These are phyloP conservation scores for Phocides pigmalion DNA, from an alignment of 1,140 invertebrate species.

Conservation along the genomic window DNA sequence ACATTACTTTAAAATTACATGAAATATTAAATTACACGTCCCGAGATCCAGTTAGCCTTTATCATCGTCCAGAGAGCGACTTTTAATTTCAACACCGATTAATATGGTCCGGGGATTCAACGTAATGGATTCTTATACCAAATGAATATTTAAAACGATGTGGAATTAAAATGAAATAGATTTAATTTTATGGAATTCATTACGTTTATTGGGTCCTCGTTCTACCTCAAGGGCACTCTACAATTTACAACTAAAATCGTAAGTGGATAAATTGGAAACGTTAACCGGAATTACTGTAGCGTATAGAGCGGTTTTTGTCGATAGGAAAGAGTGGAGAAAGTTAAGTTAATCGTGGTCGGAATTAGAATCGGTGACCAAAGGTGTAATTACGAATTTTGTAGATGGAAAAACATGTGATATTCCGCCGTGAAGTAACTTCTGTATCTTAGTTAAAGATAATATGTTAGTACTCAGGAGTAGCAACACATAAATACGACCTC, in stretches of 20 bases:
- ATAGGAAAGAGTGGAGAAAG: too few species aligned
- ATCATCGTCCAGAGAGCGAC: conserved; percentile 26
- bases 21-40: not conserved
- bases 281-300: conserved; percentile 1
- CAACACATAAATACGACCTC: too few species aligned
- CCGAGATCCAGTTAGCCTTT: not conserved
- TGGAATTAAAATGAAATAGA: conserved; percentile 57
- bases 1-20: too few species aligned
- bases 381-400: too few species aligned
- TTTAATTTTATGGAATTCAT: conserved; percentile 48
- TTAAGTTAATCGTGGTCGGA: too few species aligned
- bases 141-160: conserved; percentile 53
- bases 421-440: too few species aligned
- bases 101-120: conserved; percentile 31
- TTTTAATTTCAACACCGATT: conserved; percentile 43
- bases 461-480: too few species aligned
- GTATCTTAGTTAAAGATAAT: too few species aligned
- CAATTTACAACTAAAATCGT: conserved; percentile 18
- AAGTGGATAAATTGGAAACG: not conserved
- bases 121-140: conserved; percentile 49
- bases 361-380: too few species aligned
- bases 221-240: conserved; percentile 25
- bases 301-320: too few species aligned
- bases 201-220: conserved; percentile 37
- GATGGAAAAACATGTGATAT: too few species aligned